phyloP scores from a whole-genome alignment of 1,140 invertebrate species.

The Eupeodes corollae region DNA sequence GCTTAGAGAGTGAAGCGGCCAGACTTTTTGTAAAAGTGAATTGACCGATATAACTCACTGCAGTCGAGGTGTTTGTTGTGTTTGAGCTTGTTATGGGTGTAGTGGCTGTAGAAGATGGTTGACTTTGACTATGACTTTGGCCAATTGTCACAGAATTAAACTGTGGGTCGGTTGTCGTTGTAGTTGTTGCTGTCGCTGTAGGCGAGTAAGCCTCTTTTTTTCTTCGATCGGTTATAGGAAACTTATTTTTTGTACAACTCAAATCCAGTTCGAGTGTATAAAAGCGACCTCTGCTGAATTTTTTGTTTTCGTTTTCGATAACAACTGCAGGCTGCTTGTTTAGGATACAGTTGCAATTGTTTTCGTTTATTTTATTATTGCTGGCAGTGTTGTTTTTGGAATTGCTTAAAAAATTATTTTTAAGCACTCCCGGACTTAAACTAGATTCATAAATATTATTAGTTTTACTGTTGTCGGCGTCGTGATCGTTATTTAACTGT shows the following conservation, averaged over 20 bases:
- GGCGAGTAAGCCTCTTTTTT: not conserved
- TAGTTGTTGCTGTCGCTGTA: not conserved
- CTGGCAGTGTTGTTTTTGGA: not conserved
- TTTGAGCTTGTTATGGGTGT: not conserved
- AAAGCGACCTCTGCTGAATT: slow-evolving; percentile 25
- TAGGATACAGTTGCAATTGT: slow-evolving; percentile 19
- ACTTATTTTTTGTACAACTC: slow-evolving; percentile 36
- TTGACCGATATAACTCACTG: not conserved
- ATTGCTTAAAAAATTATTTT: no score
- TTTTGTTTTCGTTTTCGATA: slow-evolving; percentile 23
- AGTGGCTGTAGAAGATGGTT: not conserved
- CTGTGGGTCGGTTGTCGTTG: not conserved
- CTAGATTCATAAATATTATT: no score
- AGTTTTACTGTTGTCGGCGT: no score
- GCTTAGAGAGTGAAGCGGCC: slow-evolving; percentile 23
- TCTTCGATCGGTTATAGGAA: slow-evolving; percentile 35
- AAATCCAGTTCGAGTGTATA: slow-evolving; percentile 32
- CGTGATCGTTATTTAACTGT: no score
- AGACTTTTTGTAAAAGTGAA: slow-evolving; percentile 26
- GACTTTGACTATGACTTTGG: not conserved
- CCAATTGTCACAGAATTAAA: not conserved
- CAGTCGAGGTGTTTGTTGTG: slow-evolving; percentile 2
- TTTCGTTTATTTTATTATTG: slow-evolving; percentile 11
- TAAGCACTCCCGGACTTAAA: not conserved
- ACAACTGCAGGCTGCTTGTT: slow-evolving; percentile 11